Evolutionary conservation across 2,113 vertebrate species (phyloP), one percentile per base, ranked within the genome.

Genomic region (Callaeas wilsoni): DNA sequence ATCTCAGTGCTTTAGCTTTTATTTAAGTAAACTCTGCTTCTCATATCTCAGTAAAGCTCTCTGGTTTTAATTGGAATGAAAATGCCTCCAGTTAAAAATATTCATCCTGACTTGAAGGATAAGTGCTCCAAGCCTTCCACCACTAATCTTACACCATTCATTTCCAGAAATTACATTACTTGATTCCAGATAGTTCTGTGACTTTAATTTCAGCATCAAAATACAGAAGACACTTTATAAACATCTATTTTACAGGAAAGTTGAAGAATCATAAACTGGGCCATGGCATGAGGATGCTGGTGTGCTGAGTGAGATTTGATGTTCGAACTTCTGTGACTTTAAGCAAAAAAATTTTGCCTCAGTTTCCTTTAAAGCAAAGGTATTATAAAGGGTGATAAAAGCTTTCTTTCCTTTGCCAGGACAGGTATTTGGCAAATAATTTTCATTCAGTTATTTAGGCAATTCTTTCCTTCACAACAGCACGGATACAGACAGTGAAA

Each of bases 151-250:
- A 37, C 13, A 30, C 11, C 35, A 68, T 10, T 69, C 11, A 35
- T 91, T 90, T 80, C 70, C 25, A 49, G 56, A 87, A 79, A 65
- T 37, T 5, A 8, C 4, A 57, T 49, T 57, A 10, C 57, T 22
- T 65, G 87, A 85, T 14, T 30, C 84, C 42, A 62, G 20, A 73
- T n/a, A 62, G 7, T 65, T 59, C 6, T 60, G 12, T 41, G 32
- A 27, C n/a, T 89, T 89, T 50, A 68, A 47, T 91, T 92, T 96
- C 70, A 56, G 16, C 12, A 53, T 62, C 67, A 77, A 87, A 91
- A 47, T 16, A 74, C 25, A 57, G 32, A 80, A 76, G 12, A 65
- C 16, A 42, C 10, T 87, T 83, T 42, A 47, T 33, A 91, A 85
- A 35, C 2, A 20, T 29, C 3, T 57, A 8, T 84, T 59, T 74